Percentiles rank a stretch among this genome's conserved stretches.
These are phyloP conservation scores for Phaetusa simplex DNA, from an alignment of 2,113 vertebrate species.

Conservation along the genomic window DNA sequence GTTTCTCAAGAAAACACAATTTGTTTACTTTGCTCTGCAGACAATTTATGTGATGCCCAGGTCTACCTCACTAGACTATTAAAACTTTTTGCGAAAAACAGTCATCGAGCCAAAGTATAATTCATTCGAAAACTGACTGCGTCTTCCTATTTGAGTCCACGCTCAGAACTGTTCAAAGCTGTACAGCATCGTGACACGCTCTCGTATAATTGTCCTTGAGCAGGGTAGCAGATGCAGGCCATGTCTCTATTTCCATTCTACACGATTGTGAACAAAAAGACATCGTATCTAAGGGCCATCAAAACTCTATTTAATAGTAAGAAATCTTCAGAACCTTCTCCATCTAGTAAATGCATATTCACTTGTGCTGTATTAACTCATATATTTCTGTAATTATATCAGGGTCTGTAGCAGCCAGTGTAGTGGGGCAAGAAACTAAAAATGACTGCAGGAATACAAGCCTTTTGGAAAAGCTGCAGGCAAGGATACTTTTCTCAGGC, in stretches of 20 bases:
- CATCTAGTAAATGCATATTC: background rate
- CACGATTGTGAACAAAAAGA: rapidly evolving
- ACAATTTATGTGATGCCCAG: background rate
- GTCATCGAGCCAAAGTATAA: background rate
- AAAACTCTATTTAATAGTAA: background rate
- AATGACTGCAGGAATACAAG: background rate
- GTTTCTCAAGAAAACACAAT: background rate
- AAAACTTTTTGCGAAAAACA: background rate
- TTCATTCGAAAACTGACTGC: background rate
- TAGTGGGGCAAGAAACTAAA: background rate
- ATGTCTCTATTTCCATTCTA: background rate
- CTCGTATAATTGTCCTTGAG: background rate
- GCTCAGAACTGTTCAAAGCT: background rate
- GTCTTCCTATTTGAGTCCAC: background rate
- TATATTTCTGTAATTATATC: background rate
- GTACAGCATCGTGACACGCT: background rate
- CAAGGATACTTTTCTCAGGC: background rate
- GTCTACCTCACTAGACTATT: background rate
- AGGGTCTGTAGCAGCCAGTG: background rate
- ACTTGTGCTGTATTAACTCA: background rate
- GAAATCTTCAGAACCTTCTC: background rate
- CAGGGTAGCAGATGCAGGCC: background rate
- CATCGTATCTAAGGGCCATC: background rate
- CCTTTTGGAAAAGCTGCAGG: background rate
- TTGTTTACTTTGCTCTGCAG: background rate